These are phyloP conservation scores for Oppia nitens DNA, from an alignment of 1,140 invertebrate species.

Conservation along the genomic window DNA sequence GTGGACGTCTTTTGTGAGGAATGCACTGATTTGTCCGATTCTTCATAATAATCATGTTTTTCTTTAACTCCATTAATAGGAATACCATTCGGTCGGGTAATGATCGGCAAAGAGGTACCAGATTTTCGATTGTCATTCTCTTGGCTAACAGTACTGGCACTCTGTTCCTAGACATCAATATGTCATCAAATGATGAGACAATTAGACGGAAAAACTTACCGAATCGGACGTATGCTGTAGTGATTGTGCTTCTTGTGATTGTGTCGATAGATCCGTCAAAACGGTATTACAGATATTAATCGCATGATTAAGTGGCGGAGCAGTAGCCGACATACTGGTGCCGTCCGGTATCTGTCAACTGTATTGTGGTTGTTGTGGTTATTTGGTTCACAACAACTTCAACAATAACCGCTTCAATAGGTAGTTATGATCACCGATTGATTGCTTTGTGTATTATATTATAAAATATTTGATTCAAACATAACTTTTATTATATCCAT, in stretches of 20 bases:
- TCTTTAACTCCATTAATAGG: background rate
- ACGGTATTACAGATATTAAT: too few relatives aligned
- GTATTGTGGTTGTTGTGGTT: too few relatives aligned
- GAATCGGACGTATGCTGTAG: background rate
- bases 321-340: too few relatives aligned
- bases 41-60: background rate
- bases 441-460: too few relatives aligned
- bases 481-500: too few relatives aligned
- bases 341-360: too few relatives aligned
- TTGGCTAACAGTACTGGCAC: background rate
- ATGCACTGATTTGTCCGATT: background rate
- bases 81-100: background rate
- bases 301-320: too few relatives aligned
- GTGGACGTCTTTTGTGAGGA: background rate
- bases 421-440: too few relatives aligned
- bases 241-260: background rate
- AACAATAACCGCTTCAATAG: too few relatives aligned
- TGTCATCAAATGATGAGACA: background rate
- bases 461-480: too few relatives aligned
- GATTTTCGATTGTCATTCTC: background rate
- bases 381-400: too few relatives aligned
- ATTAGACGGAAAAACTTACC: background rate
- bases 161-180: background rate
- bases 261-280: background rate
- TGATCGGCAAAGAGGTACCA: background rate